Evolutionary conservation across 2,113 vertebrate genomes (phyloP), one percentile per base, ranked within the genome.

Genomic region (Ptilonorhynchus violaceus): DNA sequence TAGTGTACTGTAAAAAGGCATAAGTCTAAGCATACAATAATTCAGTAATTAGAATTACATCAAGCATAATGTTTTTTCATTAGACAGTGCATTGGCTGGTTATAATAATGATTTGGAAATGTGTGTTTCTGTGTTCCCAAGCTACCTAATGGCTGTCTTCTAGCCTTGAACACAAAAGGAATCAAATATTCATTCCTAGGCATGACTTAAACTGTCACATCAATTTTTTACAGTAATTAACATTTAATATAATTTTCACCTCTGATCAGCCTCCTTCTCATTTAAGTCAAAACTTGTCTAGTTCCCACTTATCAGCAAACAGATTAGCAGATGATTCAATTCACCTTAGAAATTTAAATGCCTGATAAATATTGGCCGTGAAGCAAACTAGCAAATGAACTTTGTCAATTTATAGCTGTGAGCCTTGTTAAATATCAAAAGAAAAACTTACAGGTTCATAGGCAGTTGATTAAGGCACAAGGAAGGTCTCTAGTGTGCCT

Each of bases 21-120:
- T 12, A 63, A 59, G 49, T 52, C 91, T 75, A 66, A 92, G 21
- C 33, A 56, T 33, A 46, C 49, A 92, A 56, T 94, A 88, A 81
- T 86, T 74, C 83, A 91, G 41, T 87, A 94, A 96, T 95, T 96
- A 96, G 64, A 89, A 94, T 93, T 92, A 74, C 55, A 95, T 77
- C 76, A 82, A 41, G 49, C 56, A 93, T 91, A 91, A 94, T 94
- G 53, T 20, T 53, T 91, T 95, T 92, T 66, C 79, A 85, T 97
- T 95, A 92, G 69, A 60, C 47, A 68, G 72, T 84, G 64, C 7
- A 4, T 12, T 87, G 60, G 8, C 56, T 95, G 68, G 37, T 87
- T 95, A 49, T 75, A 88, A 76, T 69, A 70, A 84, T 55, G 60
- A 60, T 82, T 93, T 85, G 4, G 3, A 68, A 85, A 20, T 16